Percentiles rank a stretch among this genome's conserved stretches.
These are phyloP conservation scores for Cygnus olor DNA, from an alignment of 2,797 vertebrate species.

Conservation along the genomic window DNA sequence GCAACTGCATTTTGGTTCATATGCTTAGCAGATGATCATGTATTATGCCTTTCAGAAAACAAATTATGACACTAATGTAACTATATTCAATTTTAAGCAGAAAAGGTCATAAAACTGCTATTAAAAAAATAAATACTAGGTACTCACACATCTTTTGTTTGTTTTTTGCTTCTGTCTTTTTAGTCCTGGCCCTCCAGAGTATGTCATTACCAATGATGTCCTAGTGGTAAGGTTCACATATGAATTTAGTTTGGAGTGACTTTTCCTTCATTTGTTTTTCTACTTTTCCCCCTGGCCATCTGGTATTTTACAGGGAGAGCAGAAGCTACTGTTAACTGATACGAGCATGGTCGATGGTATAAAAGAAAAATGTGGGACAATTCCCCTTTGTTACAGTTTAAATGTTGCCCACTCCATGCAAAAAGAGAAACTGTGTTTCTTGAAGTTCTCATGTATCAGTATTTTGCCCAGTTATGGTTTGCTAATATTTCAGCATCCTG, in stretches of 20 bases:
- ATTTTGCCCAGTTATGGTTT: neutral
- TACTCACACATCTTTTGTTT: neutral
- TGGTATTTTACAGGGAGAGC: neutral
- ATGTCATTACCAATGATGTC: slow-evolving; percentile 83
- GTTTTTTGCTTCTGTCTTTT: slow-evolving; percentile 45
- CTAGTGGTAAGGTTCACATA: slow-evolving; percentile 80
- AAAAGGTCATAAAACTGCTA: neutral
- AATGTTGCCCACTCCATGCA: neutral
- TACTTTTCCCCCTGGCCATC: neutral
- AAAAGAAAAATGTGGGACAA: neutral
- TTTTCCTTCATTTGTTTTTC: neutral
- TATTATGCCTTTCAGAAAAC: neutral
- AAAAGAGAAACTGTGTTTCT: neutral
- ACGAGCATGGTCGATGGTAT: neutral
- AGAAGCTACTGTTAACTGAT: neutral
- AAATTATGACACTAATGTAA: neutral
- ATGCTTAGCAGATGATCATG: neutral
- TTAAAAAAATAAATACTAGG: neutral
- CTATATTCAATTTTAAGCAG: neutral
- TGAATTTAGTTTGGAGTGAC: neutral
- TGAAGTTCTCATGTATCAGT: neutral
- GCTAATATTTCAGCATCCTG: neutral
- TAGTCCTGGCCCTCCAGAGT: slow-evolving; percentile 74
- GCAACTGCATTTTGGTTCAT: neutral
- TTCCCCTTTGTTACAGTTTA: neutral